Base-by-base conservation (phyloP, 1,140 invertebrate species). In the Venustaconcha ellipsiformis region DNA sequence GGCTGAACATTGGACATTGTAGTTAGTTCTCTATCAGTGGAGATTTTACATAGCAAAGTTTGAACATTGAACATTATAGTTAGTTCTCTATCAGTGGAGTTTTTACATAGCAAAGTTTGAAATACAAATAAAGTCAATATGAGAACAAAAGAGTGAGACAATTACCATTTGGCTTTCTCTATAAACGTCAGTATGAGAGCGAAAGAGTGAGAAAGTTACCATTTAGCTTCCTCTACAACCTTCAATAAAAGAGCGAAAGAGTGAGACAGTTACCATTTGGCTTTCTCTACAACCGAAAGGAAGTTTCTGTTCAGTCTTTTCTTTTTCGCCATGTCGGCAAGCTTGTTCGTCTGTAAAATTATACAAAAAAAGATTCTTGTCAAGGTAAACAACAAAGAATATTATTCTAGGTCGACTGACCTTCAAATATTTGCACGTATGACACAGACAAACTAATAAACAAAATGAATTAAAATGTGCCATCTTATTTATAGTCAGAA, bases 161-260 rank as follows among this genome's bases (percentile, higher is more conserved):
- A 80, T 59, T 79, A 84, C 84, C 84, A 85, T 78, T 82, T 84
- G 1, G 84, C 84, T 37, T 85, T 85, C 75, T 82, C 82, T 65
- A 85, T n/a, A n/a, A n/a, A n/a, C n/a, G n/a, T n/a, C n/a, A n/a
- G n/a, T n/a, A n/a, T n/a, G n/a, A n/a, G n/a, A 62, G 20, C 3
- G 20, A 18, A 18, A 23, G 59, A 62, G 13, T 6, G 13, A n/a
- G 14, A 62, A 55, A 78, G 81, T 59, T 79, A 84, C 84, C 84
- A 85, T 78, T 82, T 84, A 0, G 84, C 84, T 37, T 85, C 84
- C 75, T 82, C 82, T 65, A 85, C 82, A 48, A 85, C 80, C 60
- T n/a, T n/a, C n/a, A n/a, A n/a, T n/a, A n/a, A n/a, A n/a, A n/a
- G n/a, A 62, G 20, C 3, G 20, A 18, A 18, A 23, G 59, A 62